phyloP scores from a whole-genome alignment of 2,797 vertebrate species.

The Sternarchorhynchus goeldii region DNA sequence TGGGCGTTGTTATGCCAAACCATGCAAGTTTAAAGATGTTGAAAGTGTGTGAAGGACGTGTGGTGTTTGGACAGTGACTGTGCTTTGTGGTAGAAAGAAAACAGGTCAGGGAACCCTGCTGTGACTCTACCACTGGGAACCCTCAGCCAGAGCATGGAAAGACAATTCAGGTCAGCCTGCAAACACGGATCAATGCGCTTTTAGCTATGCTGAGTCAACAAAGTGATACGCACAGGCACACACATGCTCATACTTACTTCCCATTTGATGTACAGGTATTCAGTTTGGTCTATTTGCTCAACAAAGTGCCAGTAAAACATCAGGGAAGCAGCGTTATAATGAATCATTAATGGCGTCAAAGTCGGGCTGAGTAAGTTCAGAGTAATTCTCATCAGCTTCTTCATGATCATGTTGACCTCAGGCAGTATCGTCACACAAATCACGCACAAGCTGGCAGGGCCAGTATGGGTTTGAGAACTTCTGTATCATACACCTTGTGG shows the following conservation, averaged over 20 bases:
- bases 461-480: slow-evolving; percentile 4
- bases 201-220: slow-evolving; percentile 38
- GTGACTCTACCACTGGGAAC: neutral
- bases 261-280: slow-evolving; percentile 33
- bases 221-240: slow-evolving; percentile 24
- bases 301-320: slow-evolving; percentile 25
- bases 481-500: slow-evolving; percentile 25
- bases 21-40: neutral
- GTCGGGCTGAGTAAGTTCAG: neutral
- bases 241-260: slow-evolving; percentile 8
- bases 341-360: neutral
- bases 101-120: neutral
- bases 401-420: neutral
- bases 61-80: neutral
- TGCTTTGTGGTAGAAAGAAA: neutral
- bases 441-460: neutral
- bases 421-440: neutral
- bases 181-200: slow-evolving; percentile 48
- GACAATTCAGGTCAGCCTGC: slow-evolving; percentile 24
- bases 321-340: slow-evolving; percentile 3
- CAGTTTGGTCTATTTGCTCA: neutral
- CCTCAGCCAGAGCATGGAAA: neutral
- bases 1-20: neutral
- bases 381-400: neutral
- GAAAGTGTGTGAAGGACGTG: neutral